These are phyloP conservation scores for Verasper variegatus DNA, from an alignment of 2,113 vertebrate genomes.

Conservation along the genomic window DNA sequence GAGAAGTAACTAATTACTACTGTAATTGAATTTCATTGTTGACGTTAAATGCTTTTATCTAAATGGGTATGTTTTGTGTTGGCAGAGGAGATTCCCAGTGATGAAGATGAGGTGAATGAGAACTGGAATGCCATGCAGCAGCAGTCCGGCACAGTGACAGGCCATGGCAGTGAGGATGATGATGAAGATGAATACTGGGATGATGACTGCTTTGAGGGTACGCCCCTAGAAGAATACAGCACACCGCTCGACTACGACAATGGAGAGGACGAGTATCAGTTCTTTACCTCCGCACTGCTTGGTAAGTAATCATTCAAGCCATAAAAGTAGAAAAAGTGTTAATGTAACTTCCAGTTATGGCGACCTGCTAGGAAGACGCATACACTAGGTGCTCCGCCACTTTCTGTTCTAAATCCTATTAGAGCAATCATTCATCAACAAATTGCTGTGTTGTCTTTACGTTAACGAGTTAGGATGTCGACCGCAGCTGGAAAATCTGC, in stretches of 20 bases:
- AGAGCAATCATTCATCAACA: too few species aligned
- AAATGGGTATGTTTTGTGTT: neutral
- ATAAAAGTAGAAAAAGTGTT: too few species aligned
- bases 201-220: slow-evolving; percentile 88
- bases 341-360: too few species aligned
- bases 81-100: slow-evolving; percentile 95
- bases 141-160: slow-evolving; percentile 67
- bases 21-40: too few species aligned
- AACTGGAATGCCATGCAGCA: slow-evolving; percentile 83
- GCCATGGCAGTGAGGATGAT: slow-evolving; percentile 71
- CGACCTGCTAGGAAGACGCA: too few species aligned
- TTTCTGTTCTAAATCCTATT: too few species aligned
- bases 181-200: slow-evolving; percentile 63
- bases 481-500: too few species aligned
- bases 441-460: too few species aligned
- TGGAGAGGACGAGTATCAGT: slow-evolving; percentile 94
- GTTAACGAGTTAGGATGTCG: too few species aligned
- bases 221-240: slow-evolving; percentile 94
- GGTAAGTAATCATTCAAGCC: slow-evolving; percentile 77
- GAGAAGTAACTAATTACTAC: too few species aligned
- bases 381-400: too few species aligned
- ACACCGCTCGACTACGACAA: slow-evolving; percentile 94
- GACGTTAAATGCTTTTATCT: too few species aligned
- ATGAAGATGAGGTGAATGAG: slow-evolving; percentile 91
- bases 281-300: slow-evolving; percentile 92